phyloP scores from a whole-genome alignment of 2,113 vertebrate species.

The Zeus faber region DNA sequence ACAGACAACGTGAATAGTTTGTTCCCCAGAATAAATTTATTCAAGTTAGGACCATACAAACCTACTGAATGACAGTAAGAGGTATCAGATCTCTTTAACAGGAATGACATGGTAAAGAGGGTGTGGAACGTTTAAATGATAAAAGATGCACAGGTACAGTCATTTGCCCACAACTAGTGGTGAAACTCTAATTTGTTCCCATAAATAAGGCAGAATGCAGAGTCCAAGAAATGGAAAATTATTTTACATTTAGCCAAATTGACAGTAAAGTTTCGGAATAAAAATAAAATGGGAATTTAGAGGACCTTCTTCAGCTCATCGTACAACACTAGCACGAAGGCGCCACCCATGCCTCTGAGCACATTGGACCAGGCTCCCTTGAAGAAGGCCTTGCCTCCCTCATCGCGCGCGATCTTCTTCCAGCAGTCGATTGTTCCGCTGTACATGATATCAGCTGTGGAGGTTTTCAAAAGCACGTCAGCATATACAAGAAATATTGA shows the following conservation, averaged over 20 bases:
- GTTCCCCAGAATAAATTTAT: slow-evolving; percentile 76
- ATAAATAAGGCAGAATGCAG: slow-evolving; percentile 82
- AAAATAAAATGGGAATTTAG: slow-evolving; percentile 55
- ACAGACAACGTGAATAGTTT: slow-evolving; percentile 50
- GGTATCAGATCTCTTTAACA: slow-evolving; percentile 61
- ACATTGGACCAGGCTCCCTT: slow-evolving; percentile 96
- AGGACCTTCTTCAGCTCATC: slow-evolving; percentile 92
- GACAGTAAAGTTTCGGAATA: slow-evolving; percentile 60
- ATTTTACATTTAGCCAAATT: slow-evolving; percentile 80
- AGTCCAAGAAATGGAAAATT: slow-evolving; percentile 81
- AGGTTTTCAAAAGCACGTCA: too few relatives aligned
- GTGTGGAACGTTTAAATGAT: slow-evolving; percentile 62
- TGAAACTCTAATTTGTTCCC: slow-evolving; percentile 69
- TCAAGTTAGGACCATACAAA: slow-evolving; percentile 68
- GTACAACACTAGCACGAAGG: slow-evolving; percentile 93
- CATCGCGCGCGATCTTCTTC: slow-evolving; percentile 88
- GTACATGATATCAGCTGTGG: slow-evolving; percentile 93
- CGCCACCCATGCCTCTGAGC: slow-evolving; percentile 91
- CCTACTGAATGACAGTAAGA: slow-evolving; percentile 62
- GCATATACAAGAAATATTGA: too few relatives aligned
- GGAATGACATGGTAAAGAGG: slow-evolving; percentile 67
- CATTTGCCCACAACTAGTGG: slow-evolving; percentile 69
- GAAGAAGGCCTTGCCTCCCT: slow-evolving; percentile 91
- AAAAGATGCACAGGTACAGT: slow-evolving; percentile 63
- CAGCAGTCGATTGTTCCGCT: slow-evolving; percentile 91